Base-by-base conservation (phyloP, 1,140 invertebrate genomes). In the Chelonus insularis region DNA sequence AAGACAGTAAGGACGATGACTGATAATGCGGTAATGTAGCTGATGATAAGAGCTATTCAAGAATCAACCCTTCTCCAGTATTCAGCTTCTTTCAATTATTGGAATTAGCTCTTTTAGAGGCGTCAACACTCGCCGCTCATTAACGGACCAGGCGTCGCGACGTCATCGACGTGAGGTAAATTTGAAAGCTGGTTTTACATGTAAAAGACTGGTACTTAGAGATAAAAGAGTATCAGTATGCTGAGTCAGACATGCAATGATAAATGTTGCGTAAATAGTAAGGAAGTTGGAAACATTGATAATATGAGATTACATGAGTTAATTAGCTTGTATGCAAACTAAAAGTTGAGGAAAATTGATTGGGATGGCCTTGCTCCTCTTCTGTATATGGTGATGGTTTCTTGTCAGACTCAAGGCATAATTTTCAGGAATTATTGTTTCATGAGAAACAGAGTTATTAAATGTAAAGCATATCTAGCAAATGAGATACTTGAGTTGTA, bases 91-190 rank as follows among this genome's bases (percentile, higher is more conserved):
- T 34, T 25, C 12, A 11, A 21, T 2, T 14, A 7, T 25, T 14
- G 18, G 11, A 7, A n/a, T 25, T 45, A 14, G 23, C n/a, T 34
- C 7, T 11, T 57, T 14, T 25, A 34, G 47, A 47, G 9, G 16
- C 29, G 34, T 32, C 43, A 39, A 4, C 14, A 50, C 14, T 21
- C 11, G 47, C 56, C 43, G 25, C 34, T 12, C 34, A 8, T 36
- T 16, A 14, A 60, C 36, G 21, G 20, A 16, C 11, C 11, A 39
- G 47, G 23, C 45, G 45, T 51, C 48, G 29, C 20, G 57, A 25
- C 48, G 57, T 60, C 57, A 60, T 52, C 48, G 57, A 60, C 57
- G 47, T 52, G 48, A 60, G 57, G 57, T 25, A 23, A 25, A 21
- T n/a, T n/a, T n/a, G n/a, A n/a, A n/a, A n/a, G n/a, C n/a, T 52